Evolutionary conservation across 2,113 vertebrate genomes (phyloP).

Genomic region (Etheostoma spectabile): DNA sequence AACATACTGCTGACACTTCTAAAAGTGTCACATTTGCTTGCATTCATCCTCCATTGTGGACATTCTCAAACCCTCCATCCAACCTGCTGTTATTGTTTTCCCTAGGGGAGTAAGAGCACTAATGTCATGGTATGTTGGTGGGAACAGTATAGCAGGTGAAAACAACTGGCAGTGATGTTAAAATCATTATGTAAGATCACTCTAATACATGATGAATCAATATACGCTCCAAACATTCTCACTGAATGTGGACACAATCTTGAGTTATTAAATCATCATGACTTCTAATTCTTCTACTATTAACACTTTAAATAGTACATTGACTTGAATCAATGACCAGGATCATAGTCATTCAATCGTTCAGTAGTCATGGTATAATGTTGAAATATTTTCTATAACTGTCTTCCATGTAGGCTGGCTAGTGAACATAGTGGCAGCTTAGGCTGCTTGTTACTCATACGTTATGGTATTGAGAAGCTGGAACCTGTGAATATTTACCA

Average conservation of each 20-base stretch:
- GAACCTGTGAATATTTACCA: too few species aligned
- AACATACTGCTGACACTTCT: background rate
- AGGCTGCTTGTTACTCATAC: too few species aligned
- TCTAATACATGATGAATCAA: background rate
- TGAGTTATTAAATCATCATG: background rate
- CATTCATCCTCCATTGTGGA: background rate
- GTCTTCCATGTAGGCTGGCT: too few species aligned
- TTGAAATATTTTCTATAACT: too few species aligned
- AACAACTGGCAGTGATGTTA: background rate
- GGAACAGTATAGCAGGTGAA: background rate
- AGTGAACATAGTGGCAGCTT: too few species aligned
- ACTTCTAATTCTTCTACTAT: background rate
- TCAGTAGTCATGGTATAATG: too few species aligned
- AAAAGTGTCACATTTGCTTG: background rate
- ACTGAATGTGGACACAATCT: background rate
- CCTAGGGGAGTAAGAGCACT: background rate
- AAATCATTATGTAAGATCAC: background rate
- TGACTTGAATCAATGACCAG: too few species aligned
- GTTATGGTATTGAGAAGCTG: too few species aligned
- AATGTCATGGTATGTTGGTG: background rate
- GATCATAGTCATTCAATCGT: too few species aligned
- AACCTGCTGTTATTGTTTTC: background rate
- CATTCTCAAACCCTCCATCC: background rate
- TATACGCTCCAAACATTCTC: background rate
- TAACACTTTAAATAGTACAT: too few species aligned